Percentiles rank a stretch among this genome's conserved stretches.
phyloP scores from a whole-genome alignment of 2,113 vertebrate species.

The Isichthys henryi region DNA sequence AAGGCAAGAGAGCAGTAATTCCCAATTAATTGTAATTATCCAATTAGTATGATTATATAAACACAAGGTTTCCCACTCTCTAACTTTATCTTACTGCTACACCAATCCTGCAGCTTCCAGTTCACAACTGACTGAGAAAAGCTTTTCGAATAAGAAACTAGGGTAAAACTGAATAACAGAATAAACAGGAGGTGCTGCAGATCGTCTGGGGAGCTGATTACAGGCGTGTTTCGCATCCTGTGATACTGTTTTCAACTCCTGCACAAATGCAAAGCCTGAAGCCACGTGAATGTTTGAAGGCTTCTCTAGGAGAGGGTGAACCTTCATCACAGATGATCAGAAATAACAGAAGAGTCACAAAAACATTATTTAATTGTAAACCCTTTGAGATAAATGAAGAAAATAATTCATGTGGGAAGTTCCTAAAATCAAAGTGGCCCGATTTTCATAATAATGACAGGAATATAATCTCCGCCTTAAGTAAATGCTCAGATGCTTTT shows the following conservation, averaged over 20 bases:
- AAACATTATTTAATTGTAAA: not conserved
- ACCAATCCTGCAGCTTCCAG: not conserved
- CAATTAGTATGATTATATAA: not conserved
- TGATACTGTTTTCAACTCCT: not conserved
- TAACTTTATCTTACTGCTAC: not conserved
- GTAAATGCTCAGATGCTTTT: not conserved
- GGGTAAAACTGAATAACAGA: not conserved
- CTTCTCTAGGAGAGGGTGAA: constrained; percentile 37
- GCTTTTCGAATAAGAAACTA: not conserved
- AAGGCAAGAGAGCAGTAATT: not conserved
- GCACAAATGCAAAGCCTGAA: constrained; percentile 41
- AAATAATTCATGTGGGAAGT: not conserved
- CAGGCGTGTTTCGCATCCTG: not conserved
- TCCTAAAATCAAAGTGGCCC: not conserved
- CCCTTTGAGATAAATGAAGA: not conserved
- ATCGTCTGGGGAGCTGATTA: constrained; percentile 17
- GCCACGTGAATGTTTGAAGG: constrained; percentile 57
- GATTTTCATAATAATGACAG: not conserved
- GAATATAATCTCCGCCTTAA: not conserved
- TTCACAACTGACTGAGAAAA: not conserved
- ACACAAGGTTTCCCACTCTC: not conserved
- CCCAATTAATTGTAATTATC: constrained; percentile 5
- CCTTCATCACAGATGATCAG: not conserved
- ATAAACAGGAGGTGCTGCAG: not conserved
- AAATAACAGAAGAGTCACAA: not conserved